phyloP scores from a whole-genome alignment of 2,888 invertebrate genomes.

The Meteorus colon region DNA sequence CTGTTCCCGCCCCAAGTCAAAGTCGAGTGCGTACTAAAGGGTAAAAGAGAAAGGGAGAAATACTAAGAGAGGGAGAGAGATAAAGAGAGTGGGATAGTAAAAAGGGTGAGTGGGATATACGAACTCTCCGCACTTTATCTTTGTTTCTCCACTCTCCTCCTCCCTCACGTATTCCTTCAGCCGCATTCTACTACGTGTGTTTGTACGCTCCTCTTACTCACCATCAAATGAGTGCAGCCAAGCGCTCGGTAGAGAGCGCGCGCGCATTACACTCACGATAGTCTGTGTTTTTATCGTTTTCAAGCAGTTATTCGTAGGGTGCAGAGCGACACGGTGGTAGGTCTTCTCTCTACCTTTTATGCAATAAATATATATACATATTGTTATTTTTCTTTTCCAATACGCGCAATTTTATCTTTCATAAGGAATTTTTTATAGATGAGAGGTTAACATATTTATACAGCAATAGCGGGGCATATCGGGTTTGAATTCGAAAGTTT shows the following conservation, averaged over 20 bases:
- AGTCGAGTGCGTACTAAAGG: slow-evolving; percentile 23
- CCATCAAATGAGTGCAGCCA: background rate
- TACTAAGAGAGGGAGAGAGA: no score
- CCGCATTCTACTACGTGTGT: background rate
- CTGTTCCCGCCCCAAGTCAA: slow-evolving; percentile 17
- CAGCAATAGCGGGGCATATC: no score
- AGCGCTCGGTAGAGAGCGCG: slow-evolving; percentile 51
- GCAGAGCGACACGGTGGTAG: slow-evolving; percentile 65
- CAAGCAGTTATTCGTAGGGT: slow-evolving; percentile 68
- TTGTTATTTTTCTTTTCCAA: background rate
- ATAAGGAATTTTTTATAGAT: no score
- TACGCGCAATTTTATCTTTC: background rate
- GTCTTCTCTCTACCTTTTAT: slow-evolving; percentile 14
- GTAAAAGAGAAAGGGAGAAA: slow-evolving; percentile 5
- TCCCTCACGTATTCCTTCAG: background rate
- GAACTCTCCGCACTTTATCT: slow-evolving; percentile 25
- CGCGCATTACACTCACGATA: slow-evolving; percentile 49
- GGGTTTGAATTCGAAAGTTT: no score
- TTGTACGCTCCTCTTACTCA: slow-evolving; percentile 15
- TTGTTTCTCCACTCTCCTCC: slow-evolving; percentile 12
- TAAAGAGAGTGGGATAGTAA: background rate
- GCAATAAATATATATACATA: slow-evolving; percentile 15
- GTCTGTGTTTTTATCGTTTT: slow-evolving; percentile 49
- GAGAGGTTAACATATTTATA: no score
- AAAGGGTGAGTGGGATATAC: slow-evolving; percentile 12